phyloP scores from a whole-genome alignment of 2,797 vertebrate genomes.

The Sebastes nivosus region DNA sequence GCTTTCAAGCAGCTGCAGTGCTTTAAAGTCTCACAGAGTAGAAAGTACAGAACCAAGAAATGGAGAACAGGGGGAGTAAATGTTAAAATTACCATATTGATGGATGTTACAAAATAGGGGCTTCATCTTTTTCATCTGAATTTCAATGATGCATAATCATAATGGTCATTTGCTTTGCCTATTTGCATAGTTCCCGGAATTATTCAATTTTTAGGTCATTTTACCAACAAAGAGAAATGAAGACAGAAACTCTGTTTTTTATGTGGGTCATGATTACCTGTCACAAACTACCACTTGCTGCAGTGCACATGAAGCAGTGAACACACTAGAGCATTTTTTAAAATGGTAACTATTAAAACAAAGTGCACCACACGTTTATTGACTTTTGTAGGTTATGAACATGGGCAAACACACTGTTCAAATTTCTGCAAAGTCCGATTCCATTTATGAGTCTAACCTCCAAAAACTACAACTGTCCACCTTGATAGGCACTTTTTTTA shows the following conservation, averaged over 20 bases:
- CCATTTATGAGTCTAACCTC: neutral
- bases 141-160: conserved; percentile 79
- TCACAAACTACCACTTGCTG: conserved; percentile 30
- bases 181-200: conserved; percentile 76
- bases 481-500: neutral
- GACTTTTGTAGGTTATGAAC: neutral
- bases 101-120: conserved; percentile 84
- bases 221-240: conserved; percentile 59
- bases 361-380: neutral
- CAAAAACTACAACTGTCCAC: neutral
- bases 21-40: conserved; percentile 76
- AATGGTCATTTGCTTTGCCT: conserved; percentile 74
- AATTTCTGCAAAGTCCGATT: no score
- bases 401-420: neutral
- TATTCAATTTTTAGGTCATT: conserved; percentile 75
- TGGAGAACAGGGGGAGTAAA: conserved; percentile 82
- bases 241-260: conserved; percentile 57
- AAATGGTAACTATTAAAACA: neutral
- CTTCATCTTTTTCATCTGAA: conserved; percentile 77
- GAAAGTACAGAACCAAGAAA: conserved; percentile 78
- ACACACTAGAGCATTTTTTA: neutral
- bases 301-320: neutral
- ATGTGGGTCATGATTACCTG: conserved; percentile 41
- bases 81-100: conserved; percentile 96
- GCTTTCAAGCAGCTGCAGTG: conserved; percentile 59